Conservation (phyloP, 2,888 invertebrate genomes). For the Molorchus minor region DNA sequence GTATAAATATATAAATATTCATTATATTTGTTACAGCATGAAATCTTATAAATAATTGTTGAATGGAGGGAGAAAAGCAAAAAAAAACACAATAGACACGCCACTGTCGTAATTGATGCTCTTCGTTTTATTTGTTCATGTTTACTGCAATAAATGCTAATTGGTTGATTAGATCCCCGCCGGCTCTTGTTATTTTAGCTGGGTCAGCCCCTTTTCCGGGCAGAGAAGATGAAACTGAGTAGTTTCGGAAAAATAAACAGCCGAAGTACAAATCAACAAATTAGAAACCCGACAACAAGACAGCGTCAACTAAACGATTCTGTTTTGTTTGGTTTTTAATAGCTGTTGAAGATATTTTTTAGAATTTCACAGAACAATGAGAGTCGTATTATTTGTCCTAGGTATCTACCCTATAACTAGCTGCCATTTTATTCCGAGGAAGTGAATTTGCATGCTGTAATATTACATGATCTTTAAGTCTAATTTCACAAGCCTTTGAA, state of each 20-base stretch:
- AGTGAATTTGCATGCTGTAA: no score
- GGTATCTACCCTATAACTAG: no score
- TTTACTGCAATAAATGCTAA: constrained; percentile 37
- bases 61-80: no score
- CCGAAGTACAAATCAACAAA: background rate
- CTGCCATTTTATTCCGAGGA: no score
- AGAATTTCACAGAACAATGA: constrained; percentile 4
- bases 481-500: no score
- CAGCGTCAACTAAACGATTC: constrained; percentile 6
- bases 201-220: background rate
- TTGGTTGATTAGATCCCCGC: constrained; percentile 38
- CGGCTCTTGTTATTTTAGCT: constrained; percentile 29
- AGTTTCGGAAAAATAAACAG: constrained; percentile 15
- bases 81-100: no score
- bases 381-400: background rate
- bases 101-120: constrained; percentile 1
- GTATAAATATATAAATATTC: no score
- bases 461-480: no score
- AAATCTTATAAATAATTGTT: no score
- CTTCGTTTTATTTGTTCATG: constrained; percentile 14
- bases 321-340: constrained; percentile 15
- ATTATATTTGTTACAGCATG: no score
- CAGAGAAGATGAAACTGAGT: constrained; percentile 11
- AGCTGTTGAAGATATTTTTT: constrained; percentile 1
- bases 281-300: constrained; percentile 12